These are phyloP conservation scores for Limenitis arthemis DNA, from an alignment of 2,888 invertebrate genomes.

Conservation along the genomic window DNA sequence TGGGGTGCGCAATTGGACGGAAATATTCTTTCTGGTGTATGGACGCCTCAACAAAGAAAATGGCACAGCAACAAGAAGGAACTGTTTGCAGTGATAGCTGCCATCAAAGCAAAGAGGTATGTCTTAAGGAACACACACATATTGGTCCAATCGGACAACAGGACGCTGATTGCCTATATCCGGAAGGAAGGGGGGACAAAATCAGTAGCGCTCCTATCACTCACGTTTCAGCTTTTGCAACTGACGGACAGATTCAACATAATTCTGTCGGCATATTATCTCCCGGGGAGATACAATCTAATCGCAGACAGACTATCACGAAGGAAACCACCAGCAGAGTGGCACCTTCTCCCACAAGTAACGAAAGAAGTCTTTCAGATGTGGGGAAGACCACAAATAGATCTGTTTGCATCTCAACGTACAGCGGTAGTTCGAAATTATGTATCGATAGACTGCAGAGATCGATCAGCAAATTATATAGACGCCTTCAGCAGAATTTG, in stretches of 20 bases:
- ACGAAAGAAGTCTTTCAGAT: conserved; percentile 15
- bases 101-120: conserved; percentile 4
- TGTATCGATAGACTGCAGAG: conserved; percentile 9
- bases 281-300: conserved; percentile 21
- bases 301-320: background rate
- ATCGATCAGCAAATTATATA: conserved; percentile 1
- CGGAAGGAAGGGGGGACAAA: conserved; percentile 10
- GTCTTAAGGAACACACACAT: background rate
- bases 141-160: conserved; percentile 18
- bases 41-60: conserved; percentile 15
- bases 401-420: conserved; percentile 18
- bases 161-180: conserved; percentile 16
- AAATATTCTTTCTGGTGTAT: too few species aligned
- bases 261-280: conserved; percentile 15
- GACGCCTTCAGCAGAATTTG: conserved; percentile 13
- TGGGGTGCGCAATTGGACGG: too few species aligned
- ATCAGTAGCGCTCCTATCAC: conserved; percentile 1
- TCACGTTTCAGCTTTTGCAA: background rate
- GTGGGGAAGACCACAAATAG: conserved; percentile 21
- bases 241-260: conserved; percentile 7
- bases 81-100: conserved; percentile 20
- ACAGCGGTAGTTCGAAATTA: conserved; percentile 15
- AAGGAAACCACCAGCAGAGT: conserved; percentile 15
- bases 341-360: conserved; percentile 19
- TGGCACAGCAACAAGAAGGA: conserved; percentile 29